Percentiles rank a stretch among this genome's conserved stretches.
Conservation (phyloP, 2,797 vertebrate species). For the Adelosebastes latens region DNA sequence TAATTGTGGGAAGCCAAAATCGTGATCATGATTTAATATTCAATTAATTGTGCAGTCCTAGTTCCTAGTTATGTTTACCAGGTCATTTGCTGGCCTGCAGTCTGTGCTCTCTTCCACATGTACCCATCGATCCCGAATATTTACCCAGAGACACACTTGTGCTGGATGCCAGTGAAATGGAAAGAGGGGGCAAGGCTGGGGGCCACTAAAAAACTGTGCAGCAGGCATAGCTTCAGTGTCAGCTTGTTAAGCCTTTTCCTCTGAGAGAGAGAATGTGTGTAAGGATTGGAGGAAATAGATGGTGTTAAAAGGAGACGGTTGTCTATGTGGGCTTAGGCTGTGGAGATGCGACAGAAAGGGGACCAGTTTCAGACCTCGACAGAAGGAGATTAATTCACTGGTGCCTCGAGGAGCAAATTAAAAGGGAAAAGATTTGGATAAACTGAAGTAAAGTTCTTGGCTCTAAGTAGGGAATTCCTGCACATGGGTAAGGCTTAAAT, state of each 20-base stretch:
- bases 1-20: too few relatives aligned
- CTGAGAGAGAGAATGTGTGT: not conserved
- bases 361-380: slow-evolving; percentile 23
- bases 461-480: slow-evolving; percentile 4
- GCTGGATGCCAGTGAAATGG: slow-evolving; percentile 26
- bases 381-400: slow-evolving; percentile 33
- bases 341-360: slow-evolving; percentile 15
- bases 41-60: too few relatives aligned
- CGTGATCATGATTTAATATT: too few relatives aligned
- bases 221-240: not conserved
- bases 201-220: slow-evolving; percentile 1
- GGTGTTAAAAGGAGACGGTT: slow-evolving; percentile 27
- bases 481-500: not conserved
- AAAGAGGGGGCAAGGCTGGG: slow-evolving; percentile 13
- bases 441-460: slow-evolving; percentile 5
- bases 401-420: slow-evolving; percentile 19
- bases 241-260: slow-evolving; percentile 23
- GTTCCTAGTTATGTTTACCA: slow-evolving; percentile 25
- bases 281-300: not conserved
- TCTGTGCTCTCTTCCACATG: slow-evolving; percentile 28
- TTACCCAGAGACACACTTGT: slow-evolving; percentile 19
- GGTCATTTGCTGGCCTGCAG: slow-evolving; percentile 34
- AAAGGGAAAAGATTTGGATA: slow-evolving; percentile 11
- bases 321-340: slow-evolving; percentile 26
- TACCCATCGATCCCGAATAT: slow-evolving; percentile 50